phyloP scores from a whole-genome alignment of 2,797 vertebrate species.

The Oceanodroma leucorhoa region DNA sequence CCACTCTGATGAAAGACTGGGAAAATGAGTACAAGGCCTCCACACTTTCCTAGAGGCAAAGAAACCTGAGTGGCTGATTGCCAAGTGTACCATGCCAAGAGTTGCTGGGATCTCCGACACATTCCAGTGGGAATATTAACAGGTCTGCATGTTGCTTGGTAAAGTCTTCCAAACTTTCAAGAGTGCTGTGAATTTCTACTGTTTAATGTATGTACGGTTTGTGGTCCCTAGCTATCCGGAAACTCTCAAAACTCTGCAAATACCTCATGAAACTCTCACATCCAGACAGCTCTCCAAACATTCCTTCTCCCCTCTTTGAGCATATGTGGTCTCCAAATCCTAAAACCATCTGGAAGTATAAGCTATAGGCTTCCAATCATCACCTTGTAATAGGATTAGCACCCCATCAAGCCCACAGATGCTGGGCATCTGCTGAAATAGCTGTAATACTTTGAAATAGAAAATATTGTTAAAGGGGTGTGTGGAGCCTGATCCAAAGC shows the following conservation, averaged over 20 bases:
- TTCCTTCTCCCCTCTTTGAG: constrained; percentile 12
- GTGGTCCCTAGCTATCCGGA: constrained; percentile 20
- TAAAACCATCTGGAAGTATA: constrained; percentile 38
- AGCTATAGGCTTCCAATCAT: constrained; percentile 53
- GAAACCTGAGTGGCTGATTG: background rate
- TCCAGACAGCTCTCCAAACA: constrained; percentile 36
- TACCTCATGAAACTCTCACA: constrained; percentile 19
- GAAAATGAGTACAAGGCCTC: background rate
- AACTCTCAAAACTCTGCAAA: constrained; percentile 51
- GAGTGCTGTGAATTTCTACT: background rate
- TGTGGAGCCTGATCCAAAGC: background rate
- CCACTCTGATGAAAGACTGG: background rate
- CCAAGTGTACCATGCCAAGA: constrained; percentile 10
- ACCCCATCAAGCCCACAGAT: constrained; percentile 46
- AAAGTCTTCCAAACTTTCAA: constrained; percentile 8
- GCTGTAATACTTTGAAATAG: constrained; percentile 14
- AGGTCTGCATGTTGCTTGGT: constrained; percentile 19
- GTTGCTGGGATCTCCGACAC: background rate
- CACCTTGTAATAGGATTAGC: constrained; percentile 64
- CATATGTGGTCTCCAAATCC: constrained; percentile 2
- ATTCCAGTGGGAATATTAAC: constrained; percentile 55
- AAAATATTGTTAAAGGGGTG: background rate
- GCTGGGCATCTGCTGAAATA: constrained; percentile 53
- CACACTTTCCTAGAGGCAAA: background rate
- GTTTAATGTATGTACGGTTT: background rate